Evolutionary conservation across 2,797 vertebrate species (phyloP), one percentile per base, ranked within the genome.

Genomic region (Tinamus major): DNA sequence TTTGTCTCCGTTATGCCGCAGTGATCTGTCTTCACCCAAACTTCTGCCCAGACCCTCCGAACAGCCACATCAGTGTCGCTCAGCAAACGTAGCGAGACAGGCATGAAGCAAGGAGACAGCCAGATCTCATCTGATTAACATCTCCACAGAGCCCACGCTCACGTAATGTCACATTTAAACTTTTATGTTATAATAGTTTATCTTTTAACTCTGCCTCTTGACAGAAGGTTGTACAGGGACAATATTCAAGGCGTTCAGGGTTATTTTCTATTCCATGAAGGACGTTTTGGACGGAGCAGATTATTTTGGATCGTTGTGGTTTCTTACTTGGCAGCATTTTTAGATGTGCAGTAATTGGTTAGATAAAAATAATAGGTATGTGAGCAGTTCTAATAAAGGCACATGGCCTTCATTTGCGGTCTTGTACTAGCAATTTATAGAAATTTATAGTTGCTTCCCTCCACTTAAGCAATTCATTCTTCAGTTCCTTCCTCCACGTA

Each of bases 81-180:
- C 65, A 35, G 11, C 0, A 82, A 77, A 94, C 70, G 62, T 26
- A 83, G 79, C 56, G 77, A 68, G 91, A 91, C 91, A 95, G 72
- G 79, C 85, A 79, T 51, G 76, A 91, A 93, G 79, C 64, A 74
- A 70, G 42, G 72, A 77, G 82, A 51, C 6, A 61, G 61, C 75
- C 79, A 91, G 72, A 89, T 91, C 82, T 85, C 71, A 37, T 79
- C 67, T 85, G 77, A 91, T 94, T 77, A 91, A 67, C n/a, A 27
- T 92, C 91, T 82, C 85, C 39, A 49, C 46, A 67, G 77, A 92
- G 61, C 56, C 81, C 69, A 65, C 85, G 55, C 44, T 90, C 79
- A 55, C n/a, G 33, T 58, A 88, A 61, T 33, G 20, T 37, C 78
- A 81, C 29, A 26, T 61, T 85, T 62, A 85, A 55, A 67, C 55